Base-by-base conservation (phyloP, 2,888 invertebrate genomes). In the Tigriopus californicus region DNA sequence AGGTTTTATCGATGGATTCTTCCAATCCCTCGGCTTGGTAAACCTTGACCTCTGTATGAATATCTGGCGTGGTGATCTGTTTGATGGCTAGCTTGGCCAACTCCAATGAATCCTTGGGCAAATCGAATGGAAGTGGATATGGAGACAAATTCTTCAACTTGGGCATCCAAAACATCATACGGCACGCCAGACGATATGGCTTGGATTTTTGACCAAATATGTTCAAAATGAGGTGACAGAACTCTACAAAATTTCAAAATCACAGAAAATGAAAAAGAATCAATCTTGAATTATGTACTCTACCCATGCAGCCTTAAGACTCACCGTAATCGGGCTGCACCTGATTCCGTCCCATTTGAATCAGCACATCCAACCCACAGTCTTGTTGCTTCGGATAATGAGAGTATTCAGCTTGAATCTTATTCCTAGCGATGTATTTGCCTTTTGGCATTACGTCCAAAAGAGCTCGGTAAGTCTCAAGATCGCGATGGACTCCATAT, bases 331-430 rank as follows among this genome's bases (percentile, higher is more conserved):
- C 41, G 8, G 51, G 55, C 10, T 40, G 18, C n/a, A 58, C 48
- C 15, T 49, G 47, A 49, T 33, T 81, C 64, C 84, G 79, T 75
- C 97, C 95, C 97, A 99, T 98, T 75, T 91, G 83, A 66, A 87
- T 84, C 25, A 95, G 72, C 57, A 98, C 69, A 69, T 86, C 85
- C n/a, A 92, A 80, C 44, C 84, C 84, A 71, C 90, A 89, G 63
- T 90, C 83, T 67, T 99, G 97, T 68, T 99, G 97, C 69, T 87
- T 87, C 0, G 94, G 92, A 74, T 85, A 95, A 70, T 94, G 90
- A 80, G 84, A 79, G 66, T 92, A 86, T 71, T 91, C 89, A 0
- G 82, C 80, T 76, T 76, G 72, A 71, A 87, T 81, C 48, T 81
- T 73, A 69, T 85, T 91, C 41, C 73, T 73, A 0, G 97, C 82